phyloP scores from a whole-genome alignment of 2,113 vertebrate genomes.

The Leucoraja erinaceus region DNA sequence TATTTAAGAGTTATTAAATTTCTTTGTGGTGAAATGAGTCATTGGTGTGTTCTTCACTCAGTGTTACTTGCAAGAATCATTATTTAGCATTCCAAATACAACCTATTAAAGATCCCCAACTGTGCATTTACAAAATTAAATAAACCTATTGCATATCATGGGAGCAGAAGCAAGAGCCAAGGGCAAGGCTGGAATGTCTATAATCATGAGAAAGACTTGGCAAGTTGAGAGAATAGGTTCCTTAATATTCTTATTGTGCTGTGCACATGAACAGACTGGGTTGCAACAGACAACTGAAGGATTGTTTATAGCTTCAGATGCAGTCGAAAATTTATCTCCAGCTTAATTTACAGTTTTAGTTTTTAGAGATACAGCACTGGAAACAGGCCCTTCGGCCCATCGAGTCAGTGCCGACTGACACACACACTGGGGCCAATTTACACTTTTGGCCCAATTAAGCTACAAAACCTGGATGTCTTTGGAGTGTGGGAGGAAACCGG shows the following conservation, averaged over 20 bases:
- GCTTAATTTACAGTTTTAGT: no score
- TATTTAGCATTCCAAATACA: neutral
- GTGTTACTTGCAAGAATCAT: neutral
- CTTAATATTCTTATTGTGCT: neutral
- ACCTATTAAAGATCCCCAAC: constrained; percentile 16
- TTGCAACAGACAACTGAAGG: neutral
- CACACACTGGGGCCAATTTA: no score
- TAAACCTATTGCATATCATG: constrained; percentile 10
- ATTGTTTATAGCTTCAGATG: neutral
- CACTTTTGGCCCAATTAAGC: no score
- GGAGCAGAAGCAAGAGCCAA: neutral
- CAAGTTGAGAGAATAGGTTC: neutral
- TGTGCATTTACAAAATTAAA: constrained; percentile 22
- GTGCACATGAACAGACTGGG: neutral
- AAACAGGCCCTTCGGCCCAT: no score
- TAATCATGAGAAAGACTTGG: neutral
- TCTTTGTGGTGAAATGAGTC: constrained; percentile 12
- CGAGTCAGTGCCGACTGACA: no score
- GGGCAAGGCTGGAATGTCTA: neutral
- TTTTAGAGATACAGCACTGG: no score
- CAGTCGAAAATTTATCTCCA: neutral
- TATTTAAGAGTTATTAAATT: neutral
- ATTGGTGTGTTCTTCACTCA: neutral
- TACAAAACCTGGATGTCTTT: no score
- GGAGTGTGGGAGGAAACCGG: no score